Percentiles rank a stretch among this genome's conserved stretches.
Conservation (phyloP, 2,113 vertebrate species). For the Ancistrus triradiatus region DNA sequence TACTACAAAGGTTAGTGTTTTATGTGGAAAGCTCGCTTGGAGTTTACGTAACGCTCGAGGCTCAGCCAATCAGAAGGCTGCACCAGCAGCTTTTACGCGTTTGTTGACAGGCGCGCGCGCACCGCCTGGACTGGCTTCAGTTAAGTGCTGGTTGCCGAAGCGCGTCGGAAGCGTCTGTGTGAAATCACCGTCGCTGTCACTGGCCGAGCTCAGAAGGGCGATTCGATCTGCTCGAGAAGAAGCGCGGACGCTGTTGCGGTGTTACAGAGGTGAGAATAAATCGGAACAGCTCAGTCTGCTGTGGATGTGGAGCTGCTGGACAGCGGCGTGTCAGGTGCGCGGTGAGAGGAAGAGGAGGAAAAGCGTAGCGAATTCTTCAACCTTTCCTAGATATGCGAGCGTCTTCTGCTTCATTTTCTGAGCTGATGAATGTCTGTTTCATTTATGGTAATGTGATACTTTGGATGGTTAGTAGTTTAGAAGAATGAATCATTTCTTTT, state of each 20-base stretch:
- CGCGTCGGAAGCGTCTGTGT: constrained; percentile 8
- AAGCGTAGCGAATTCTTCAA: too few species aligned
- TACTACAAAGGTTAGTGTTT: too few species aligned
- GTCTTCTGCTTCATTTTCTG: too few species aligned
- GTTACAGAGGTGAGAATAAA: background rate
- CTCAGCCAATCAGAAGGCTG: constrained; percentile 15
- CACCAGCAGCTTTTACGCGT: background rate
- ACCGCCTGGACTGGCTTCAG: background rate
- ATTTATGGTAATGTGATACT: too few species aligned
- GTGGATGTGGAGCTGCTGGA: background rate
- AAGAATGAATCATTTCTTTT: too few species aligned
- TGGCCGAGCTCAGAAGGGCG: too few species aligned
- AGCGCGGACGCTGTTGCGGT: too few species aligned
- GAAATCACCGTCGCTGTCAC: too few species aligned
- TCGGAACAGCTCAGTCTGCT: background rate
- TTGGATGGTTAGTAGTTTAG: too few species aligned
- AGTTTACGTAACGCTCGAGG: constrained; percentile 10
- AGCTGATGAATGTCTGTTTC: too few species aligned
- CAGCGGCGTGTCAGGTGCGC: constrained; percentile 21
- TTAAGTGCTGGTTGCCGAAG: constrained; percentile 8
- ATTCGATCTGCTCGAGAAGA: too few species aligned
- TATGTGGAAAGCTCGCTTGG: background rate
- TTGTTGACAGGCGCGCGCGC: constrained; percentile 14
- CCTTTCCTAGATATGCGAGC: too few species aligned
- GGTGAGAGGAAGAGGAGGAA: background rate